Percentiles rank a stretch among this genome's conserved stretches.
These are phyloP conservation scores for Pangasius mekongensis DNA, from an alignment of 2,797 vertebrate genomes.

Conservation along the genomic window DNA sequence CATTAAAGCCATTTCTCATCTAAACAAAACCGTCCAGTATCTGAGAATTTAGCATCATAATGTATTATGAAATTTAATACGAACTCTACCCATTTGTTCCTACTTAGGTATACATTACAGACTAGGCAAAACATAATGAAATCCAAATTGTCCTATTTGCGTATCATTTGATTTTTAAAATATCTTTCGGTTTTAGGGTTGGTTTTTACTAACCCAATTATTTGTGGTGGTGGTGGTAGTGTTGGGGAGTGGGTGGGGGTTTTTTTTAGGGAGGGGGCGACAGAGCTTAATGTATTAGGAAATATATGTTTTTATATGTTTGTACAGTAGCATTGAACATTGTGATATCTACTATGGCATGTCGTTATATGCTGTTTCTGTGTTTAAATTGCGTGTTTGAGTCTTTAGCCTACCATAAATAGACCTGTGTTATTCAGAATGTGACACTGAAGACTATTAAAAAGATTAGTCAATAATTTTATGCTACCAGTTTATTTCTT, in stretches of 20 bases:
- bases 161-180: neutral
- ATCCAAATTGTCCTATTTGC: neutral
- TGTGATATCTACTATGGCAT: neutral
- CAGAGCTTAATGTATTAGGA: neutral
- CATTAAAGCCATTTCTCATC: neutral
- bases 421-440: neutral
- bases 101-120: neutral
- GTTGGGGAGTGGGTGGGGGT: neutral
- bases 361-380: neutral
- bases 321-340: neutral
- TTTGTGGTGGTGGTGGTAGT: neutral
- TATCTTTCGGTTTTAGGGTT: neutral
- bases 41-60: neutral
- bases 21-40: neutral
- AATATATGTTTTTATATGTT: neutral
- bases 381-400: neutral
- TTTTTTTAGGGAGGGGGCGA: neutral
- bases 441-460: neutral
- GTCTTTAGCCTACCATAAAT: neutral
- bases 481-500: too few species aligned
- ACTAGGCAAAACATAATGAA: neutral
- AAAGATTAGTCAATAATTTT: neutral
- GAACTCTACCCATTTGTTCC: neutral
- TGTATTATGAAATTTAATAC: neutral
- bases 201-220: neutral